Conservation (phyloP, 2,113 vertebrate genomes). For the Saguinus imperator region DNA sequence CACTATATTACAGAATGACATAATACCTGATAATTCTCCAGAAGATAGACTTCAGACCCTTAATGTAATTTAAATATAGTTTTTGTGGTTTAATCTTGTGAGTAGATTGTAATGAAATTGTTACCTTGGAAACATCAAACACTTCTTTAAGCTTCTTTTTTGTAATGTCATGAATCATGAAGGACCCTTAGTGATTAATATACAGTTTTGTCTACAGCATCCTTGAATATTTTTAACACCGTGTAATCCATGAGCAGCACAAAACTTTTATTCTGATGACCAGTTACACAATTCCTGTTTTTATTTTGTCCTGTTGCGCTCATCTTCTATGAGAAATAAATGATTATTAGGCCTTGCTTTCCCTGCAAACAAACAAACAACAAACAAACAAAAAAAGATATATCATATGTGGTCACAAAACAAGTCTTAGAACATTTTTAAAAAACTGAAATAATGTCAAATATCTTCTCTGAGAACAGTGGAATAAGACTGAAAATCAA, state of each 20-base stretch:
- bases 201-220: conserved; percentile 61
- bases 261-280: conserved; percentile 60
- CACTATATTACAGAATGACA: conserved; percentile 55
- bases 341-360: conserved; percentile 66
- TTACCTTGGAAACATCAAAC: conserved; percentile 69
- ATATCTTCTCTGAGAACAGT: too few species aligned
- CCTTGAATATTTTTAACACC: conserved; percentile 69
- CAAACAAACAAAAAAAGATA: too few species aligned
- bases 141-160: conserved; percentile 63
- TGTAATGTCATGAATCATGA: conserved; percentile 57
- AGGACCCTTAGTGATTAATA: conserved; percentile 40
- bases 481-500: too few species aligned
- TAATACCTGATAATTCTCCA: conserved; percentile 72
- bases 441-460: too few species aligned
- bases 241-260: conserved; percentile 45
- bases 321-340: conserved; percentile 71
- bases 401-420: too few species aligned
- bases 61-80: conserved; percentile 67
- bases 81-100: conserved; percentile 70
- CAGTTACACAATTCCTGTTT: conserved; percentile 13
- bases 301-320: conserved; percentile 55
- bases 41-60: conserved; percentile 55
- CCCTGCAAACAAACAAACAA: not conserved
- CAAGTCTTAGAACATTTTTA: too few species aligned
- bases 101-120: conserved; percentile 72